Conservation (phyloP, 2,888 invertebrate species). For the Nysson spinosus region DNA sequence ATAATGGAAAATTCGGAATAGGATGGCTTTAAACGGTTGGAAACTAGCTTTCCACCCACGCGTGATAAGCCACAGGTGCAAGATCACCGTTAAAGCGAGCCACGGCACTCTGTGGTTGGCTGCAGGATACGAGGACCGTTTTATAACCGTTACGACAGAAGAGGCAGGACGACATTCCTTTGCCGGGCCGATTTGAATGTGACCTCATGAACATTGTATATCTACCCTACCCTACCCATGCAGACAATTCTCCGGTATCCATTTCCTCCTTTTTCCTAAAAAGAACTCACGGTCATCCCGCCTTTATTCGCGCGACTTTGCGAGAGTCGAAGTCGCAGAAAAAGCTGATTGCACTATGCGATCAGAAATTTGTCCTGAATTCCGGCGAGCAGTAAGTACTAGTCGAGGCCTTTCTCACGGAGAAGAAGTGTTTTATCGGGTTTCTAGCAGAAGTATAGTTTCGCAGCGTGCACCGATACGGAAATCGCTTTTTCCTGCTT, state of each 20-base stretch:
- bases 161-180: slow-evolving; percentile 69
- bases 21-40: too few species aligned
- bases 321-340: not conserved
- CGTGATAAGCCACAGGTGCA: slow-evolving; percentile 39
- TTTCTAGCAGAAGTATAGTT: slow-evolving; percentile 36
- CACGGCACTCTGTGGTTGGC: slow-evolving; percentile 49
- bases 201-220: slow-evolving; percentile 48
- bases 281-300: slow-evolving; percentile 14
- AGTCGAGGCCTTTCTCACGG: slow-evolving; percentile 51
- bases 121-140: slow-evolving; percentile 65
- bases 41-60: slow-evolving; percentile 16
- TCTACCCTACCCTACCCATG: too few species aligned
- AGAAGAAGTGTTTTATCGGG: slow-evolving; percentile 47
- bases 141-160: slow-evolving; percentile 68
- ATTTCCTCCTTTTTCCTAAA: not conserved
- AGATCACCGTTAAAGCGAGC: slow-evolving; percentile 18
- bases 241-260: not conserved
- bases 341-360: slow-evolving; percentile 11
- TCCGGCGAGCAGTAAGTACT: slow-evolving; percentile 43
- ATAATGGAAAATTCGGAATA: too few species aligned
- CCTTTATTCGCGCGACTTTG: not conserved
- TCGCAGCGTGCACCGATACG: slow-evolving; percentile 24
- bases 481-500: slow-evolving; percentile 40
- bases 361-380: slow-evolving; percentile 51
- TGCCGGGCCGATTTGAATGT: slow-evolving; percentile 55